phyloP scores from a whole-genome alignment of 2,113 vertebrate genomes.

The Amazona guildingii region DNA sequence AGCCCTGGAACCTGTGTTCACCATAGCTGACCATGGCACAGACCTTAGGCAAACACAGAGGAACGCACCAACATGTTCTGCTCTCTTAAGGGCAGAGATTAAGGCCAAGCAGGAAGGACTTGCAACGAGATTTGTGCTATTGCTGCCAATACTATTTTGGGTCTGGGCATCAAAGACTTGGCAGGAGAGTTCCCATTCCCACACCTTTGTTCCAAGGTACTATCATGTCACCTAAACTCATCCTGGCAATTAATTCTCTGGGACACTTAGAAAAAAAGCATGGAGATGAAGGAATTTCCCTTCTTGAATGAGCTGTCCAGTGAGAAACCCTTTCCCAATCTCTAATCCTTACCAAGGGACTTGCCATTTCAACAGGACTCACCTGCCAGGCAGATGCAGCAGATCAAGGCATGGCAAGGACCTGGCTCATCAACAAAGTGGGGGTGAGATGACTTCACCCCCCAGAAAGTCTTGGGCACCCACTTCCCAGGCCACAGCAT shows the following conservation, averaged over 20 bases:
- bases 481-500: background rate
- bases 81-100: background rate
- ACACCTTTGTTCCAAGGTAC: background rate
- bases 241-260: background rate
- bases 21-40: background rate
- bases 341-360: background rate
- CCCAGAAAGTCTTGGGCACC: background rate
- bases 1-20: background rate
- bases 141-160: background rate
- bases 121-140: background rate
- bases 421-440: background rate
- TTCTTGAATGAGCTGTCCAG: background rate
- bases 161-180: background rate
- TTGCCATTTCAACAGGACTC: background rate
- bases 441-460: background rate
- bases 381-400: background rate
- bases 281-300: background rate
- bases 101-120: background rate
- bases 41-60: background rate
- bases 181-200: background rate
- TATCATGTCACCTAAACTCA: background rate
- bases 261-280: background rate
- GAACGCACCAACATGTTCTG: background rate
- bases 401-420: background rate
- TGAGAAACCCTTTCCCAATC: background rate